Conservation (phyloP, 2,888 invertebrate genomes). For the Fragum fragum region DNA sequence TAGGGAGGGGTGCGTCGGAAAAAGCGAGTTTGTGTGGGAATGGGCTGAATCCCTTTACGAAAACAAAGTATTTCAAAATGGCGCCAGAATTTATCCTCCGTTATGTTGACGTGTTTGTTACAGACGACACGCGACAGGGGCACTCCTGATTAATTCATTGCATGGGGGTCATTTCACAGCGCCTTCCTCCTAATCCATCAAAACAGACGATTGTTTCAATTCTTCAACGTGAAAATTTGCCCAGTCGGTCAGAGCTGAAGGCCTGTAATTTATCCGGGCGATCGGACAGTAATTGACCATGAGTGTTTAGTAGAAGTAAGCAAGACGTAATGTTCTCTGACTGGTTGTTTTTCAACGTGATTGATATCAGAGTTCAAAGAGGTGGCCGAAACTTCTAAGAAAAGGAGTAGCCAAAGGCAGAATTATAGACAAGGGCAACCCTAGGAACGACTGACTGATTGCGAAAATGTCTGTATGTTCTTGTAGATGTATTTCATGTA, state of each 20-base stretch:
- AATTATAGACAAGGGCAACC: too few relatives aligned
- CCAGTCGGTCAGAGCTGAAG: slow-evolving; percentile 16
- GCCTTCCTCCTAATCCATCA: slow-evolving; percentile 23
- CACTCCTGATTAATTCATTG: slow-evolving; percentile 30
- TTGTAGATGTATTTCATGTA: too few relatives aligned
- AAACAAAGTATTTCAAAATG: too few relatives aligned
- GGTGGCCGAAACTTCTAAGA: not conserved
- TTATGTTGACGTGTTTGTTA: slow-evolving; percentile 28
- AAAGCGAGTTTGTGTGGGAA: too few relatives aligned
- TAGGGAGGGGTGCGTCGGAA: too few relatives aligned
- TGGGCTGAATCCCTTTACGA: too few relatives aligned
- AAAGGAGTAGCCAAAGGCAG: too few relatives aligned
- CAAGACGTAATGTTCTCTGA: slow-evolving; percentile 14
- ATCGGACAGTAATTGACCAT: slow-evolving; percentile 24
- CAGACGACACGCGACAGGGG: slow-evolving; percentile 31
- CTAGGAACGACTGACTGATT: too few relatives aligned
- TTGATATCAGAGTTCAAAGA: not conserved
- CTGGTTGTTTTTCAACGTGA: not conserved
- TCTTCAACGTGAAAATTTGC: slow-evolving; percentile 24
- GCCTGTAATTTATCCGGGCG: slow-evolving; percentile 27
- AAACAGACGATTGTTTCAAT: slow-evolving; percentile 20
- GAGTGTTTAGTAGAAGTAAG: slow-evolving; percentile 24
- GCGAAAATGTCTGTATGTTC: too few relatives aligned
- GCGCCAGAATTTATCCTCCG: slow-evolving; percentile 5
- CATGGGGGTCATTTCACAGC: slow-evolving; percentile 31